phyloP scores from a whole-genome alignment of 2,113 vertebrate genomes.

The Phalacrocorax pelagicus region DNA sequence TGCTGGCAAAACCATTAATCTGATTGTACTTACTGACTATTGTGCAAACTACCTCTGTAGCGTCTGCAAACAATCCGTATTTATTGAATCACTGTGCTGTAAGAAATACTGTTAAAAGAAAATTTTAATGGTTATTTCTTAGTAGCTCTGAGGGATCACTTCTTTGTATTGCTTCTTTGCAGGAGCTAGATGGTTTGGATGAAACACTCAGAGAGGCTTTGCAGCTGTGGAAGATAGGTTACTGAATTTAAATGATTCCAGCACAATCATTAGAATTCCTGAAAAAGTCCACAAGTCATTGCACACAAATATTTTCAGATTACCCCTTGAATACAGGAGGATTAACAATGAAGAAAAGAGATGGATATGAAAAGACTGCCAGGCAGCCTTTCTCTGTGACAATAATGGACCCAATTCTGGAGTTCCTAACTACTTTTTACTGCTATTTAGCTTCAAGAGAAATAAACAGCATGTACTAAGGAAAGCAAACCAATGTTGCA shows the following conservation, averaged over 20 bases:
- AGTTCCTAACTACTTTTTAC: background rate
- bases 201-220: slow-evolving; percentile 1
- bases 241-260: slow-evolving; percentile 15
- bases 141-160: background rate
- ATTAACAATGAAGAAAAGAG: background rate
- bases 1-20: background rate
- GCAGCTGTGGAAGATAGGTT: background rate
- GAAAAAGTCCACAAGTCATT: slow-evolving; percentile 23
- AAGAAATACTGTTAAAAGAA: slow-evolving; percentile 3
- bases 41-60: background rate
- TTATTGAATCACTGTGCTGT: background rate
- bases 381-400: background rate
- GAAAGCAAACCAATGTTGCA: slow-evolving; percentile 21
- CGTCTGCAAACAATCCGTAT: background rate
- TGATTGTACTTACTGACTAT: background rate
- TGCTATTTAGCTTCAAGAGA: slow-evolving; percentile 17
- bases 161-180: background rate
- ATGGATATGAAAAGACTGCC: background rate
- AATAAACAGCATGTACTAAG: background rate
- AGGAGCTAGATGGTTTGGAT: background rate
- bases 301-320: slow-evolving; percentile 10
- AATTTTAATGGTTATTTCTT: slow-evolving; percentile 24
- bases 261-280: background rate
- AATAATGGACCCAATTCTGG: background rate
- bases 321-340: background rate